These are phyloP conservation scores for Sogatella furcifera DNA, from an alignment of 1,140 invertebrate species.

Conservation along the genomic window DNA sequence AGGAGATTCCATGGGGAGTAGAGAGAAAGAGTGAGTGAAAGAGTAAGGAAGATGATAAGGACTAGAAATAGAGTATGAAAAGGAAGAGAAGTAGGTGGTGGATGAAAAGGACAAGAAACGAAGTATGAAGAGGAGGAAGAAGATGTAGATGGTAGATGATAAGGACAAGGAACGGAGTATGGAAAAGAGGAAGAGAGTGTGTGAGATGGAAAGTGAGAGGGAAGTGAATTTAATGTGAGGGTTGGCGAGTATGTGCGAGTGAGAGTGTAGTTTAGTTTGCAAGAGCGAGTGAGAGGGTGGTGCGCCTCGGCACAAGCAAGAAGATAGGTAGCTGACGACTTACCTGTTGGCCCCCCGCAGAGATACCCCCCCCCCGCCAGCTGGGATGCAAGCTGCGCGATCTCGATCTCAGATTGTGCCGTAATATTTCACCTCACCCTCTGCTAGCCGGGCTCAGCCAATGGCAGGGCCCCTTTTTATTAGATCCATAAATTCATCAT, in stretches of 20 bases:
- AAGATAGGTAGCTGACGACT: neutral
- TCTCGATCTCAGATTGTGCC: slow-evolving; percentile 6
- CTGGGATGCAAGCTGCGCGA: neutral
- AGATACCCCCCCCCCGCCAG: neutral
- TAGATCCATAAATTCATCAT: slow-evolving; percentile 29
- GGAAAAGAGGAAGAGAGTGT: neutral
- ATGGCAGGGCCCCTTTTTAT: slow-evolving; percentile 20
- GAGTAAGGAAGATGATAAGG: neutral
- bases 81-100: neutral
- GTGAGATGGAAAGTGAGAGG: too few species aligned
- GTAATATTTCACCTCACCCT: slow-evolving; percentile 9
- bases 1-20: neutral
- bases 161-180: neutral
- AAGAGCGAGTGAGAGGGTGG: neutral
- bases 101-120: neutral
- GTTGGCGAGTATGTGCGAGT: neutral
- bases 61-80: neutral
- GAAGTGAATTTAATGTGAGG: too few species aligned
- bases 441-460: slow-evolving; percentile 1
- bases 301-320: neutral
- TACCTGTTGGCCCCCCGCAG: slow-evolving; percentile 1
- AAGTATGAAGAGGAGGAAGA: neutral
- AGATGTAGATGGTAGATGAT: too few species aligned
- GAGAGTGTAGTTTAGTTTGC: too few species aligned
- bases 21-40: neutral